Evolutionary conservation across 1,140 invertebrate genomes (phyloP).

Genomic region (Philopotamus ludificatus): DNA sequence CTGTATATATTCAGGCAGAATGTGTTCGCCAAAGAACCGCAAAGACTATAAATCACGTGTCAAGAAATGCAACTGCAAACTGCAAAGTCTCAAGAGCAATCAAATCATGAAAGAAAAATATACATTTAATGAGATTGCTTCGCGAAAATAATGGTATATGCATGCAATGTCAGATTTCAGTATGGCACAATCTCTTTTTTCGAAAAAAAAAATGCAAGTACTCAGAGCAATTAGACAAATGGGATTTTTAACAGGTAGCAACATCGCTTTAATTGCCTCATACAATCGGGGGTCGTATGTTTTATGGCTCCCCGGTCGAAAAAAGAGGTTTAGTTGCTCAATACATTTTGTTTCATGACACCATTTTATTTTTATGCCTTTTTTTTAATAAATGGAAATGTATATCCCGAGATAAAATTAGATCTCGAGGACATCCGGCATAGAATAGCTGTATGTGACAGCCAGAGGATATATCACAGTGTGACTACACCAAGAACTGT

Average conservation of each 20-base stretch:
- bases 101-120: too few relatives aligned
- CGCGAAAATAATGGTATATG: too few relatives aligned
- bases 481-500: background rate
- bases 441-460: background rate
- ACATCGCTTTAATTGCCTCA: background rate
- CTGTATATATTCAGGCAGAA: background rate
- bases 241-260: background rate
- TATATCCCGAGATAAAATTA: constrained; percentile 10
- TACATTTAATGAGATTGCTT: too few relatives aligned
- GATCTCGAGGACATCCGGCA: constrained; percentile 6
- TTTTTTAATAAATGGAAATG: too few relatives aligned
- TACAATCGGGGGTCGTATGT: background rate
- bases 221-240: background rate
- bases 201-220: too few relatives aligned
- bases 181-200: too few relatives aligned
- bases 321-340: too few relatives aligned
- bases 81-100: background rate
- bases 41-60: background rate
- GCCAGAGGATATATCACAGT: background rate
- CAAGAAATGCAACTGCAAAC: background rate
- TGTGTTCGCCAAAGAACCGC: background rate
- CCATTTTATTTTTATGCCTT: too few relatives aligned
- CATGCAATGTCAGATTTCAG: too few relatives aligned
- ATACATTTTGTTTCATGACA: too few relatives aligned
- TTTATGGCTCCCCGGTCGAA: background rate